Evolutionary conservation across 1,140 invertebrate species (phyloP).

Genomic region (Argopecten irradians): DNA sequence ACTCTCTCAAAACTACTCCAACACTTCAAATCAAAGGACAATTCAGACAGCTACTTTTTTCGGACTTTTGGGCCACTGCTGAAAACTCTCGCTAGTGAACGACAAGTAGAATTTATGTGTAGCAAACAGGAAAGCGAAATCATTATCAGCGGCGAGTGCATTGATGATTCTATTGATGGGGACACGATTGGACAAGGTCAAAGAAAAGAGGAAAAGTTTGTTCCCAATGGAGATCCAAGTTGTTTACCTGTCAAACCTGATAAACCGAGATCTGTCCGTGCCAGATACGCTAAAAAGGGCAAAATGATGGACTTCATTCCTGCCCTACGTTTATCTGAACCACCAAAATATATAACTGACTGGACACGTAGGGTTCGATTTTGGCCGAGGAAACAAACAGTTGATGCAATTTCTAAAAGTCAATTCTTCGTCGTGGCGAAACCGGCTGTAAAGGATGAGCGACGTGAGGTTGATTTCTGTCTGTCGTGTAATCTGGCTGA

Average conservation of each 20-base stretch:
- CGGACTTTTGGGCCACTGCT: slow-evolving; percentile 6
- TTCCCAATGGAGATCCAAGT: not conserved
- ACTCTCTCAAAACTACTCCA: not conserved
- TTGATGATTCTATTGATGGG: not conserved
- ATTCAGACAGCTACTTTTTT: not conserved
- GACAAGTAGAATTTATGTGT: not conserved
- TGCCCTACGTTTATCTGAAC: slow-evolving; percentile 33
- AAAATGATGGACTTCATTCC: slow-evolving; percentile 47
- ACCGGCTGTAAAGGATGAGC: not conserved
- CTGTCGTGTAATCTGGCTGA: not conserved
- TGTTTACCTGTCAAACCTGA: not conserved
- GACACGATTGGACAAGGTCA: not conserved
- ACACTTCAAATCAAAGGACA: not conserved
- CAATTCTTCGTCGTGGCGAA: slow-evolving; percentile 36
- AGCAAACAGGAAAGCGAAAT: not conserved
- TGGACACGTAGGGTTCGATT: slow-evolving; percentile 32
- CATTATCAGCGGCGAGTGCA: not conserved
- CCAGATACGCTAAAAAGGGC: not conserved
- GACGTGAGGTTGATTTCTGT: not conserved
- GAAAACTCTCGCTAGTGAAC: not conserved
- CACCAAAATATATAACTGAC: slow-evolving; percentile 19
- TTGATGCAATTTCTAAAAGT: slow-evolving; percentile 35
- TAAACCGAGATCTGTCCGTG: not conserved
- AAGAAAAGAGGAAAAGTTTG: not conserved
- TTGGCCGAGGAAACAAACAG: slow-evolving; percentile 31